Evolutionary conservation across 2,113 vertebrate species (phyloP).

Genomic region (Platichthys stellatus): DNA sequence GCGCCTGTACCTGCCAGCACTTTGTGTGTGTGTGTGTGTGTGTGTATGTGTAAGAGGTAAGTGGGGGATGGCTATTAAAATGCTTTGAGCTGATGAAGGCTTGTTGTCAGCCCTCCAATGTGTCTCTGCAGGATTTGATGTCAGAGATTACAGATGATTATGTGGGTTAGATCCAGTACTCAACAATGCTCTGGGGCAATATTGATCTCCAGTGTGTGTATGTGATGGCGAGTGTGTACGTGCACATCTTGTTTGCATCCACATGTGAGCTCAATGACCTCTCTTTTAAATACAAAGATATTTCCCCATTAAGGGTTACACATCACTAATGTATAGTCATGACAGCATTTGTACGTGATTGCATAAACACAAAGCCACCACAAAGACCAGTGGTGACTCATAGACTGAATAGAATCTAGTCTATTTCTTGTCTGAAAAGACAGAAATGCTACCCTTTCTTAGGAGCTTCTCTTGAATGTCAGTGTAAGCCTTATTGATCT

Average conservation of each 20-base stretch:
- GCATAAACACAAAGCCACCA: constrained; percentile 4
- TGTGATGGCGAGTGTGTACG: not conserved
- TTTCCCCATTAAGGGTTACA: not conserved
- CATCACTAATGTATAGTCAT: not conserved
- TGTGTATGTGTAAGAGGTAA: not conserved
- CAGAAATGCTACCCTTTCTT: not conserved
- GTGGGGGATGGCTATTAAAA: constrained; percentile 48
- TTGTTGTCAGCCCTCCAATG: constrained; percentile 58
- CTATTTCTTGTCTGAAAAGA: not conserved
- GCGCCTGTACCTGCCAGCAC: constrained; percentile 19
- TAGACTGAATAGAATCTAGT: constrained; percentile 5
- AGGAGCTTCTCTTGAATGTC: not conserved
- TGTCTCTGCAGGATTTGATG: constrained; percentile 71
- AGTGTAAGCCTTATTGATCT: too few relatives aligned
- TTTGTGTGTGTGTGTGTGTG: not conserved
- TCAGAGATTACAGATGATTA: constrained; percentile 76
- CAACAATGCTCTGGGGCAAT: constrained; percentile 52
- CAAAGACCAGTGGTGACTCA: constrained; percentile 1
- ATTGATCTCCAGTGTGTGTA: constrained; percentile 57
- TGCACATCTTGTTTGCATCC: not conserved
- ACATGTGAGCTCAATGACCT: constrained; percentile 18
- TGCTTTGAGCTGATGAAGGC: constrained; percentile 52
- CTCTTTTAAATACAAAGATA: constrained; percentile 18
- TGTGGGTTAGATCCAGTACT: constrained; percentile 65
- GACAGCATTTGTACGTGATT: not conserved